Percentiles rank a stretch among this genome's conserved stretches.
These are phyloP conservation scores for Alloscopus bannaensis DNA, from an alignment of 2,888 invertebrate species.

Conservation along the genomic window DNA sequence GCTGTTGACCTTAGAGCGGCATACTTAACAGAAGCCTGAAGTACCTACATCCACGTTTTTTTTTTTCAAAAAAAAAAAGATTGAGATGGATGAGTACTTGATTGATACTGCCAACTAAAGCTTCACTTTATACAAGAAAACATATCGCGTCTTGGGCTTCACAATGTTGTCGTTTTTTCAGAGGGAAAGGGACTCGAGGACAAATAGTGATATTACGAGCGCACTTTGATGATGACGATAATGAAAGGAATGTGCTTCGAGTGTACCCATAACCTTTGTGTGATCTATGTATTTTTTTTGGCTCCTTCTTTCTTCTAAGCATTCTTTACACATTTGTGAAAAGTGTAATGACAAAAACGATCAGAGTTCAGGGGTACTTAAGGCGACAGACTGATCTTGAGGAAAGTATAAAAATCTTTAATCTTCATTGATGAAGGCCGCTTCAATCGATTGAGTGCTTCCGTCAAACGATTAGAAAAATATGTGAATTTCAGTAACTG, in stretches of 20 bases:
- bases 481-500: too few species aligned
- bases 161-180: too few species aligned
- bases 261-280: conserved; percentile 33
- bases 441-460: conserved; percentile 44
- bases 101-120: conserved; percentile 35
- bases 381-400: conserved; percentile 1
- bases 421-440: conserved; percentile 4
- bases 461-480: conserved; percentile 49
- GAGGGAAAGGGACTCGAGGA: conserved; percentile 47
- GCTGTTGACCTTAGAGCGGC: conserved; percentile 60
- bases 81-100: conserved; percentile 61
- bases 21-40: conserved; percentile 41
- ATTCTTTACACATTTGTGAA: conserved; percentile 41
- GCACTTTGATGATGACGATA: conserved; percentile 55
- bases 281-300: conserved; percentile 36
- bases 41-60: conserved; percentile 45
- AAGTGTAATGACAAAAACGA: conserved; percentile 37
- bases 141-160: too few species aligned
- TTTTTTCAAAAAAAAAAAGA: conserved; percentile 32
- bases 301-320: conserved; percentile 51
- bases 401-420: too few species aligned
- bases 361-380: conserved; percentile 40
- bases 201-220: conserved; percentile 60
- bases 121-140: background rate
- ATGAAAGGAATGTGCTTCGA: conserved; percentile 49